phyloP scores from a whole-genome alignment of 2,113 vertebrate species.

The Otis tarda region DNA sequence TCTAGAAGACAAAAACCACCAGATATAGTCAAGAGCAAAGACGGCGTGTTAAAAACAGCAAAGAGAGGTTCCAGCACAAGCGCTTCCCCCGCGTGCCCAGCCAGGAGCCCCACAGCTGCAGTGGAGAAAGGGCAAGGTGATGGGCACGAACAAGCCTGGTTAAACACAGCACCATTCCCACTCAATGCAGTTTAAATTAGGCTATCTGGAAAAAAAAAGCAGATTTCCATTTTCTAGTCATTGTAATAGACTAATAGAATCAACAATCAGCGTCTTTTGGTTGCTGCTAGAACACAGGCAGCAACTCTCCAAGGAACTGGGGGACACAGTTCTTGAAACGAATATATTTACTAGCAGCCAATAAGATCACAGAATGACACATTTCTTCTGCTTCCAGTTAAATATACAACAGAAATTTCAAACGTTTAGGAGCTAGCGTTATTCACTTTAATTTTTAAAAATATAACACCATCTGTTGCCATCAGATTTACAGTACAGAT shows the following conservation, averaged over 20 bases:
- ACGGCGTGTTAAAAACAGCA: neutral
- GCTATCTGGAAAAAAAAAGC: neutral
- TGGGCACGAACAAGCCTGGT: neutral
- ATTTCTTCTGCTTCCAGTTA: constrained; percentile 22
- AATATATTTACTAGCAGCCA: neutral
- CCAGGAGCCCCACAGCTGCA: neutral
- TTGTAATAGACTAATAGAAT: neutral
- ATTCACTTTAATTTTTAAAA: constrained; percentile 44
- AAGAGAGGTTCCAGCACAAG: neutral
- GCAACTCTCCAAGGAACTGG: neutral
- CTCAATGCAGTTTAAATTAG: neutral
- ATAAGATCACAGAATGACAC: neutral
- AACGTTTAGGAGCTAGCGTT: constrained; percentile 13
- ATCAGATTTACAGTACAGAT: constrained; percentile 37
- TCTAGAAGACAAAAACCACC: neutral
- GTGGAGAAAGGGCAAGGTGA: neutral
- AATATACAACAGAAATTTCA: constrained; percentile 49
- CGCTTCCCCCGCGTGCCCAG: rapidly evolving
- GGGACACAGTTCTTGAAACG: neutral
- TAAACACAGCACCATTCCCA: neutral
- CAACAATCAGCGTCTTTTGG: neutral
- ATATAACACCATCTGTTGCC: constrained; percentile 46
- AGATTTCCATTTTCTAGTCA: neutral
- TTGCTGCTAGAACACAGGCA: neutral
- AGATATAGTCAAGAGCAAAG: neutral